Evolutionary conservation across 2,888 invertebrate genomes (phyloP).

Genomic region (Arge pagana): DNA sequence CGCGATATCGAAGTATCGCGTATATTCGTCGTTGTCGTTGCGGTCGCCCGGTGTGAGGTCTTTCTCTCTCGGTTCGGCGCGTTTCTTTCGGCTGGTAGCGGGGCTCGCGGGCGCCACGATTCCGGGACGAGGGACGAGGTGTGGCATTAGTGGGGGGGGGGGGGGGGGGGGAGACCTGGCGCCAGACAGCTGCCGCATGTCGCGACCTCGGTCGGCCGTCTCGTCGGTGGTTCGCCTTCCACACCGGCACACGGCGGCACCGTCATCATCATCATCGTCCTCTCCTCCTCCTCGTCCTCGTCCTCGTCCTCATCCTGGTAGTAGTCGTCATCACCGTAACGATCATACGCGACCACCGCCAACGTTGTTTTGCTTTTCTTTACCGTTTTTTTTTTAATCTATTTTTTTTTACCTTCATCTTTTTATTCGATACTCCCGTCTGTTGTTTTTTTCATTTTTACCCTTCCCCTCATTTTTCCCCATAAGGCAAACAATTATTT

Average conservation of each 20-base stretch:
- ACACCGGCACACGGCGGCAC: slow-evolving; percentile 1
- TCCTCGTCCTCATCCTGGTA: not conserved
- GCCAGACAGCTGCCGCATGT: slow-evolving; percentile 54
- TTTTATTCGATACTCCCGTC: slow-evolving; percentile 10
- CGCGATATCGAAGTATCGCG: too few relatives aligned
- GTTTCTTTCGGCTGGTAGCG: slow-evolving; percentile 14
- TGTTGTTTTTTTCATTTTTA: too few relatives aligned
- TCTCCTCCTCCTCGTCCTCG: not conserved
- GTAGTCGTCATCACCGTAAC: not conserved
- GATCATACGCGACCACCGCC: not conserved
- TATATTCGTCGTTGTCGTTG: too few relatives aligned
- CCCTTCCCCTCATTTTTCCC: too few relatives aligned
- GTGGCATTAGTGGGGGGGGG: slow-evolving; percentile 41
- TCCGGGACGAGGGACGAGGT: slow-evolving; percentile 31
- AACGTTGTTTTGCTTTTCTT: slow-evolving; percentile 19
- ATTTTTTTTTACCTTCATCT: slow-evolving; percentile 17
- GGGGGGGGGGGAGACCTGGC: slow-evolving; percentile 43
- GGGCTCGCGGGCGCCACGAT: too few relatives aligned
- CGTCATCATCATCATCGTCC: not conserved
- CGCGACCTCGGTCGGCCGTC: slow-evolving; percentile 48
- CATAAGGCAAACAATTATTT: too few relatives aligned
- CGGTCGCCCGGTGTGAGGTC: too few relatives aligned
- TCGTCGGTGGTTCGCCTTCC: slow-evolving; percentile 28
- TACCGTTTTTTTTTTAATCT: slow-evolving; percentile 16
- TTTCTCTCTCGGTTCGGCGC: too few relatives aligned